Conservation (phyloP, 2,113 vertebrate species). For the Cynoglossus semilaevis region DNA sequence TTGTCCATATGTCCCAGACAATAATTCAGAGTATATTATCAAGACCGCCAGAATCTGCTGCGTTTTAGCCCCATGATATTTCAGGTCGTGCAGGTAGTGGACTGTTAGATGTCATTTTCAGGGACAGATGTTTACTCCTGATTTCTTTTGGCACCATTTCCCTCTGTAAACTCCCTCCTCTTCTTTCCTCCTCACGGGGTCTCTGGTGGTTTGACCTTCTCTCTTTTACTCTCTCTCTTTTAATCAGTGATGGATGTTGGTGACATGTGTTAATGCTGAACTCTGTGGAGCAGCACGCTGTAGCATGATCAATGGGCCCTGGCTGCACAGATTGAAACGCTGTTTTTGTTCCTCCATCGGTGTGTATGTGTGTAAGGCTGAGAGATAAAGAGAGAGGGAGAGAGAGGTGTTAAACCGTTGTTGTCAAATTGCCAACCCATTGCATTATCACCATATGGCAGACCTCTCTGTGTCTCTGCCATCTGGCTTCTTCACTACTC, state of each 20-base stretch:
- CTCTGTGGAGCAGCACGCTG: constrained; percentile 69
- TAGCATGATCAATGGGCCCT: constrained; percentile 51
- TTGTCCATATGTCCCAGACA: constrained; percentile 26
- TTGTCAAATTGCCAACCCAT: constrained; percentile 25
- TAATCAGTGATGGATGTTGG: constrained; percentile 80
- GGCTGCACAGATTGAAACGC: constrained; percentile 56
- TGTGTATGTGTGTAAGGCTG: constrained; percentile 11
- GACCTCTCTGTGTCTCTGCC: constrained; percentile 22
- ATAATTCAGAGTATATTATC: constrained; percentile 8
- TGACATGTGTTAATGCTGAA: constrained; percentile 71
- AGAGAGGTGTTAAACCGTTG: constrained; percentile 40
- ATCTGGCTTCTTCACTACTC: constrained; percentile 35
- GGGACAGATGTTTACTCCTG: not conserved
- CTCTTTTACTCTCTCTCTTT: constrained; percentile 59
- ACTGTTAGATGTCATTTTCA: too few relatives aligned
- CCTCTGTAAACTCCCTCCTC: constrained; percentile 1
- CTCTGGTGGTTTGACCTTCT: constrained; percentile 18
- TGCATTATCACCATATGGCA: constrained; percentile 40
- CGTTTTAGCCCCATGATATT: not conserved
- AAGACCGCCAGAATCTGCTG: not conserved
- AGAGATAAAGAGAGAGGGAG: constrained; percentile 6
- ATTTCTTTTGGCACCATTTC: not conserved
- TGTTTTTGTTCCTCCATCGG: constrained; percentile 3
- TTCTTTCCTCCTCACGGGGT: not conserved
- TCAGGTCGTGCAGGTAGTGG: too few relatives aligned